These are phyloP conservation scores for Galago senegalensis DNA, from an alignment of 2,797 vertebrate genomes.

Conservation along the genomic window DNA sequence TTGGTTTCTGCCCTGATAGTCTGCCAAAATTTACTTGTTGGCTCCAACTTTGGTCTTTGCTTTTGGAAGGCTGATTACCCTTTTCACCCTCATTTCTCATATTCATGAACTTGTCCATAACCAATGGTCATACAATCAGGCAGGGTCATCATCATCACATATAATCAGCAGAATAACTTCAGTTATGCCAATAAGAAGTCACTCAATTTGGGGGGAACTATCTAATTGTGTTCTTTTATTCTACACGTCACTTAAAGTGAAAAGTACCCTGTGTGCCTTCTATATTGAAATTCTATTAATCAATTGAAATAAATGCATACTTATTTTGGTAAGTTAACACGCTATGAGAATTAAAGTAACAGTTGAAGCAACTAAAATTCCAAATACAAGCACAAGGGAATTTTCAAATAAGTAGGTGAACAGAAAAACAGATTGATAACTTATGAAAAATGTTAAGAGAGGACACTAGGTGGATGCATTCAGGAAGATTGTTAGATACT, in stretches of 20 bases:
- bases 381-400: not conserved
- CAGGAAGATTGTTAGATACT: not conserved
- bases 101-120: not conserved
- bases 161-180: not conserved
- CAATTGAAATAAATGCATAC: constrained; percentile 18
- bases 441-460: constrained; percentile 18
- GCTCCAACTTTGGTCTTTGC: not conserved
- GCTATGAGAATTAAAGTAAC: constrained; percentile 13
- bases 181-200: not conserved
- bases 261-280: not conserved
- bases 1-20: constrained; percentile 15
- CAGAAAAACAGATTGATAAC: not conserved
- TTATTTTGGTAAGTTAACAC: not conserved
- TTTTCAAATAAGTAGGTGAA: constrained; percentile 51
- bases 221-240: constrained; percentile 41
- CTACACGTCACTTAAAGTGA: not conserved
- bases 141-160: not conserved
- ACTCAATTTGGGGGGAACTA: not conserved
- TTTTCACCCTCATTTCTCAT: not conserved
- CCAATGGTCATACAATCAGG: not conserved
- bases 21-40: constrained; percentile 7
- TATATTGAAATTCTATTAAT: not conserved
- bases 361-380: constrained; percentile 5
- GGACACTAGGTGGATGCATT: not conserved
- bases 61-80: not conserved